Percentiles rank a stretch among this genome's conserved stretches.
Evolutionary conservation across 2,888 invertebrate species (phyloP).

Genomic region (Octonoba sinensis): DNA sequence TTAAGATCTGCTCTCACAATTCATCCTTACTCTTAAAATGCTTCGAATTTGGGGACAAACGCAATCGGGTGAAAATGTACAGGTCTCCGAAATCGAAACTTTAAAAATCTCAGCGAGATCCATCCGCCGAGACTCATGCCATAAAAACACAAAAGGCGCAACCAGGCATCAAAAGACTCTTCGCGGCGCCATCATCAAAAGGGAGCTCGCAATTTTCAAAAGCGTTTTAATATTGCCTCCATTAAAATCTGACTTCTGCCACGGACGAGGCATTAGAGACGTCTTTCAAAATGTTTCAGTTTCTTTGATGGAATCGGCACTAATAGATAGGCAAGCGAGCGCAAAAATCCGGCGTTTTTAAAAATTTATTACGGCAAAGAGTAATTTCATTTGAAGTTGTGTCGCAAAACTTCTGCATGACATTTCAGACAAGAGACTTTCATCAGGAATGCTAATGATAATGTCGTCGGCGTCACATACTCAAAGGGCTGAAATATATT

Average conservation of each 20-base stretch:
- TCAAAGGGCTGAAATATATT: too few relatives aligned
- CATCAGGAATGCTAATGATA: too few relatives aligned
- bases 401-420: not conserved
- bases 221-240: constrained; percentile 44
- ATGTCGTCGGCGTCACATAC: too few relatives aligned
- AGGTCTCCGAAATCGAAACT: too few relatives aligned
- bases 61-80: too few relatives aligned
- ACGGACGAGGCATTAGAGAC: constrained; percentile 3
- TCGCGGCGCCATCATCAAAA: constrained; percentile 35
- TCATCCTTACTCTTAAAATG: too few relatives aligned
- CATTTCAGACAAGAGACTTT: too few relatives aligned
- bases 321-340: constrained; percentile 1
- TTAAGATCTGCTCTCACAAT: too few relatives aligned
- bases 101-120: too few relatives aligned
- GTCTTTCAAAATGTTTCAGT: not conserved
- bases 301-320: not conserved
- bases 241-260: constrained; percentile 27
- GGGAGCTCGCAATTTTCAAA: constrained; percentile 35
- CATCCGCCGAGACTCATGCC: too few relatives aligned
- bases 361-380: constrained; percentile 6
- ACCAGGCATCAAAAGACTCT: constrained; percentile 32
- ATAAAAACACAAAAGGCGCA: too few relatives aligned
- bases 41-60: too few relatives aligned
- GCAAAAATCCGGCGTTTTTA: not conserved
- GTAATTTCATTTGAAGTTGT: constrained; percentile 2